Evolutionary conservation across 2,888 invertebrate genomes (phyloP), one percentile per base, ranked within the genome.

Genomic region (Sepioteuthis lessoniana): DNA sequence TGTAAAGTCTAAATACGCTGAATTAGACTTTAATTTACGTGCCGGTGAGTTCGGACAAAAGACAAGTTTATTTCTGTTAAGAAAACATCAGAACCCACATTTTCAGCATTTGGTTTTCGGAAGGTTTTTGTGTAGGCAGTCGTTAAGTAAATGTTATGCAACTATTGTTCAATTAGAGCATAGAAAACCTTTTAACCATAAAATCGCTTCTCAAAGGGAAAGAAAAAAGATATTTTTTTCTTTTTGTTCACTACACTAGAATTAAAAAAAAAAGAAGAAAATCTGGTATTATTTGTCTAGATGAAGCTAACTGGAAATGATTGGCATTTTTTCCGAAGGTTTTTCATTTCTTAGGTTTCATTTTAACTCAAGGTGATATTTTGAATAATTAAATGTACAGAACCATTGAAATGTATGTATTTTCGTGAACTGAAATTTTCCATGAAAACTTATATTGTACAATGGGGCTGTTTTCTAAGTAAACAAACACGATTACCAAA

Each of bases 131-230:
- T 76, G 76, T 76, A 35, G 76, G 76, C n/a, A 35, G 25, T 13
- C 76, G n/a, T 76, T 76, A 16, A 76, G 76, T 76, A n/a, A 76
- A 76, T 76, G 8, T 76, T 76, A n/a, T 76, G n/a, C n/a, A 76
- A 76, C 76, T n/a, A 16, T 76, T 76, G 76, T 16, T 76, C 76
- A 76, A 2, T 76, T 35, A 5, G 5, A 31, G 76, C n/a, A 76
- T 76, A 35, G n/a, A n/a, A 76, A 76, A n/a, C n/a, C 76, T n/a
- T 76, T 76, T n/a, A 76, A 76, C n/a, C 76, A n/a, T 76, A 76
- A 76, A 76, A 76, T 76, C 76, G 16, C 76, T 76, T 35, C n/a
- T 3, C 76, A 76, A 76, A n/a, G 25, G 16, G n/a, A 13, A 5
- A 35, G 16, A 76, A 13, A 35, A 42, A 7, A 42, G 42, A 42